A percentile compares a stretch with the other conserved stretches of the same genome.
Evolutionary conservation across 2,113 vertebrate species (phyloP).

Genomic region (Columba janthina): DNA sequence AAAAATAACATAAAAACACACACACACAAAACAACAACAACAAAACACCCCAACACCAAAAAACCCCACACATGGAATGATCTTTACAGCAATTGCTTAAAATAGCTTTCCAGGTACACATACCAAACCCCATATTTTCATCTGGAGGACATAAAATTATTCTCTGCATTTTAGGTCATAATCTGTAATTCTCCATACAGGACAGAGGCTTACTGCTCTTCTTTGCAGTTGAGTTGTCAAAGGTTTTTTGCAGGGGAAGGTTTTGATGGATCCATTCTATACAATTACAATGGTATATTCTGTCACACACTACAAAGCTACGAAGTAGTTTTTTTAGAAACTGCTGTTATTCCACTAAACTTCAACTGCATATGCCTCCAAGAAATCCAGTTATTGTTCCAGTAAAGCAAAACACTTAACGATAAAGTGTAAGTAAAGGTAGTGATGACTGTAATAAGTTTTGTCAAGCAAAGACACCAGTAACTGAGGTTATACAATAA

Average conservation of each 20-base stretch:
- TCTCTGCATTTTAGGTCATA: neutral
- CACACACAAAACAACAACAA: neutral
- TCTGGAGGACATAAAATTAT: neutral
- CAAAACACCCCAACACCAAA: too few relatives aligned
- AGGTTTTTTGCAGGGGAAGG: neutral
- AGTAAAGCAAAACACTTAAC: neutral
- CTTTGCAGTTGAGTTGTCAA: neutral
- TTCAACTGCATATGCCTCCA: neutral
- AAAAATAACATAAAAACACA: neutral
- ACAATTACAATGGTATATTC: neutral
- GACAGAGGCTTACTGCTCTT: neutral
- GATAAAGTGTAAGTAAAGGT: conserved; percentile 13
- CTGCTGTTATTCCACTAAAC: neutral
- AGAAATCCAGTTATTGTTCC: neutral
- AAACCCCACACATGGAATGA: neutral
- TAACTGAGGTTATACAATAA: neutral
- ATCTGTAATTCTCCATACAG: neutral
- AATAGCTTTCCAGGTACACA: neutral
- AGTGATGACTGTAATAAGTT: neutral
- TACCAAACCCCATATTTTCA: neutral
- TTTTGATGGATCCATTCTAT: neutral
- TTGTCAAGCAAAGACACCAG: neutral
- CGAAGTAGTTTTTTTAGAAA: neutral
- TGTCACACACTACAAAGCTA: neutral
- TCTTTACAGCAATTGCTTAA: neutral